These are phyloP conservation scores for Standfussiana lucernea DNA, from an alignment of 2,888 invertebrate species.

Conservation along the genomic window DNA sequence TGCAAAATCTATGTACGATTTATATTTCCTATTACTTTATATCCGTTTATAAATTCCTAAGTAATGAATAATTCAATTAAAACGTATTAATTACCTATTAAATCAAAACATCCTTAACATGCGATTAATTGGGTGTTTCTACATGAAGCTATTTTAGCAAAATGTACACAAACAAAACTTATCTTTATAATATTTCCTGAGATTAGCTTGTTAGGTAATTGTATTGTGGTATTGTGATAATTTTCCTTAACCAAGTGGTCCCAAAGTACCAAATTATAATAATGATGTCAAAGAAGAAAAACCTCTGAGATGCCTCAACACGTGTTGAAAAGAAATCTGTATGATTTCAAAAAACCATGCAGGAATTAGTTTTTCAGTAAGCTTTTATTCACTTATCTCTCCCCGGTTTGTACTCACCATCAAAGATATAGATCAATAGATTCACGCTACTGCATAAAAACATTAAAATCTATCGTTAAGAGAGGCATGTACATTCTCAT, in stretches of 20 bases:
- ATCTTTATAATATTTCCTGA: conserved; percentile 1
- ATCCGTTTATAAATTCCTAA: conserved; percentile 47
- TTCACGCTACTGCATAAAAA: background rate
- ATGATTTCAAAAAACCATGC: background rate
- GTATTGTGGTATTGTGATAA: too few species aligned
- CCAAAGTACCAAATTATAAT: background rate
- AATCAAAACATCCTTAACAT: background rate
- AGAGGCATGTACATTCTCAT: background rate
- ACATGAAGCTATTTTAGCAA: background rate
- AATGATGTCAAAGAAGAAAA: too few species aligned
- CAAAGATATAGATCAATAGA: background rate
- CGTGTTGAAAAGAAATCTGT: background rate
- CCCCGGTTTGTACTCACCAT: background rate
- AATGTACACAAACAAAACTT: background rate
- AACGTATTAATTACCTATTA: background rate
- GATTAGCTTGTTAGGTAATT: background rate
- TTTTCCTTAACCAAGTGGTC: background rate
- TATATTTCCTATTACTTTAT: conserved; percentile 14
- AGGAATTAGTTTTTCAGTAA: background rate
- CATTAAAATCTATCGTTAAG: background rate
- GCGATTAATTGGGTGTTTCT: background rate
- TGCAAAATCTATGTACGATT: conserved; percentile 24
- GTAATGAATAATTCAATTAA: conserved; percentile 24
- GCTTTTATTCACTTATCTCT: background rate
- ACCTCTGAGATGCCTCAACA: background rate